Evolutionary conservation across 2,113 vertebrate species (phyloP).

Genomic region (Nothobranchius kuhntae): DNA sequence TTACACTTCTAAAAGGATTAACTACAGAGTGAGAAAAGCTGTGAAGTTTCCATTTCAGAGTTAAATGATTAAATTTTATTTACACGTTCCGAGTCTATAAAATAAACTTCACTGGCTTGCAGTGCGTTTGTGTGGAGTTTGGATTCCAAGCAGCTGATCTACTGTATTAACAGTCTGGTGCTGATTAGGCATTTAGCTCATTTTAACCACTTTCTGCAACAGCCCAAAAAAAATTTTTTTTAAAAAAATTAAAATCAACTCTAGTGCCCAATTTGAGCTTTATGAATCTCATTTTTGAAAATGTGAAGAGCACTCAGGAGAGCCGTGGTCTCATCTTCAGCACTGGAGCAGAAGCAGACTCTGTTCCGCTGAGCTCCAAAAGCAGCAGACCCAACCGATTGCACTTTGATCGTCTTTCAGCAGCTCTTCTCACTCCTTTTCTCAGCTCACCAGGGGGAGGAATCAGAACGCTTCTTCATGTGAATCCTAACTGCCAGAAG

Average conservation of each 20-base stretch:
- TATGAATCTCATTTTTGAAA: constrained; percentile 13
- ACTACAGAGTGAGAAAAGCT: constrained; percentile 6
- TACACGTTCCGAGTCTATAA: not conserved
- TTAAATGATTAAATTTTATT: constrained; percentile 8
- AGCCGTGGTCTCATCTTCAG: constrained; percentile 20
- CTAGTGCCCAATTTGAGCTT: constrained; percentile 4
- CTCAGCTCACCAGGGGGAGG: constrained; percentile 45
- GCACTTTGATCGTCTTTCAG: constrained; percentile 57
- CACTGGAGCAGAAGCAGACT: constrained; percentile 30
- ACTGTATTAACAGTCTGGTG: not conserved
- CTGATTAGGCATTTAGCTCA: not conserved
- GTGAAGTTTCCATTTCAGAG: constrained; percentile 18
- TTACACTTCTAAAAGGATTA: constrained; percentile 22
- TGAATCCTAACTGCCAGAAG: constrained; percentile 54
- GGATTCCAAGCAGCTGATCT: not conserved
- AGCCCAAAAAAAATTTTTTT: not conserved
- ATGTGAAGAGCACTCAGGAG: constrained; percentile 22
- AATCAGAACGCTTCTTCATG: constrained; percentile 53
- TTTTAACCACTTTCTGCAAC: not conserved
- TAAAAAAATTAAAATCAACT: constrained; percentile 12
- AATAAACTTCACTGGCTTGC: not conserved
- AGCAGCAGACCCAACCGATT: constrained; percentile 61
- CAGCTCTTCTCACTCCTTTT: constrained; percentile 39
- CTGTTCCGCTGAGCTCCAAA: constrained; percentile 29
- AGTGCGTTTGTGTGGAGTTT: not conserved